These are phyloP conservation scores for Aulostomus chinensis DNA, from an alignment of 2,797 vertebrate genomes.

Conservation along the genomic window DNA sequence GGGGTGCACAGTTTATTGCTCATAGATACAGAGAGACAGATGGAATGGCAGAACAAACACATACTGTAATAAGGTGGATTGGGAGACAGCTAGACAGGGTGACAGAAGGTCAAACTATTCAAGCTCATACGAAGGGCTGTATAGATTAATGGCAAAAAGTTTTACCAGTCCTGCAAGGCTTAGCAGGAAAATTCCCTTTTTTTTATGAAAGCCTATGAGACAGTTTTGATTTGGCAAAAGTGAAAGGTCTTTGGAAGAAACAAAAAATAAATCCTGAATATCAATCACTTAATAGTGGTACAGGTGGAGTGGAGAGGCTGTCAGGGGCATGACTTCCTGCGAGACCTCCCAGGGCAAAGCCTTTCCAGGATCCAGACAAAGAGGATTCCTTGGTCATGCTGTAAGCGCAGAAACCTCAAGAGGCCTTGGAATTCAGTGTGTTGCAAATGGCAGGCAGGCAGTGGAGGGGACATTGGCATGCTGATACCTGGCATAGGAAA, in stretches of 20 bases:
- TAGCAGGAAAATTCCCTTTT: background rate
- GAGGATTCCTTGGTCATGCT: no score
- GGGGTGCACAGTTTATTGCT: constrained; percentile 57
- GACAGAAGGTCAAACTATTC: constrained; percentile 9
- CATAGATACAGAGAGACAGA: constrained; percentile 37
- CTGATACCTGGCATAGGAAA: no score
- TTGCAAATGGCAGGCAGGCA: no score
- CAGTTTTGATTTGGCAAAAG: constrained; percentile 1
- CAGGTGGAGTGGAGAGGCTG: no score
- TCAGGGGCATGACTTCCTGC: no score
- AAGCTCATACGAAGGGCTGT: background rate
- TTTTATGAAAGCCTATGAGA: constrained; percentile 2
- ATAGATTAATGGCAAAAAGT: background rate
- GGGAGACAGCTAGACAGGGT: background rate
- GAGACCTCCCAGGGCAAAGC: no score
- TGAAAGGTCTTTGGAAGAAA: background rate
- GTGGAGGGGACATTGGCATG: no score
- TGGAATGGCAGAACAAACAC: constrained; percentile 34
- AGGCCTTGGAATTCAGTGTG: no score
- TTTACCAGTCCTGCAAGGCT: constrained; percentile 1
- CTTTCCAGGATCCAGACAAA: no score
- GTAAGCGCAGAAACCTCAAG: no score
- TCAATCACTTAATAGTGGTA: no score
- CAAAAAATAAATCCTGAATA: constrained; percentile 7
- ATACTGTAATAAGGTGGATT: constrained; percentile 17